phyloP scores from a whole-genome alignment of 2,888 invertebrate species.

The Rhagonycha fulva region DNA sequence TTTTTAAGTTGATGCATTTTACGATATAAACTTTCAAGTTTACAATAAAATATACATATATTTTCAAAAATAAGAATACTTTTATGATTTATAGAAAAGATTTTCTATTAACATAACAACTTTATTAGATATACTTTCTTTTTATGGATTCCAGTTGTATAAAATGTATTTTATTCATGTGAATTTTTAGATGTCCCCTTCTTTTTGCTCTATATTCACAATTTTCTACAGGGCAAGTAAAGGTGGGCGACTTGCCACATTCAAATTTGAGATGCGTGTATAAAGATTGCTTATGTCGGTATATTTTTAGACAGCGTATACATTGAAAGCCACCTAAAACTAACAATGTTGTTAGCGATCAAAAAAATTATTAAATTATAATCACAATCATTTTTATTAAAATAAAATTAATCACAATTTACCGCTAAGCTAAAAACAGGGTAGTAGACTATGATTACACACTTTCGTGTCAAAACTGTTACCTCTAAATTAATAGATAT shows the following conservation, averaged over 20 bases:
- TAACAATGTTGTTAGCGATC: neutral
- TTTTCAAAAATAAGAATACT: neutral
- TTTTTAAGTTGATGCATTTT: neutral
- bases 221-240: constrained; percentile 11
- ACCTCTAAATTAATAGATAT: too few species aligned
- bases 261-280: constrained; percentile 57
- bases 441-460: too few species aligned
- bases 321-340: constrained; percentile 41
- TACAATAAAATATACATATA: neutral
- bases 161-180: constrained; percentile 19
- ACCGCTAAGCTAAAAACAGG: too few species aligned
- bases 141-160: neutral
- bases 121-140: neutral
- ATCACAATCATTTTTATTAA: neutral
- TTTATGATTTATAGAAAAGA: neutral
- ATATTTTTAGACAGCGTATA: constrained; percentile 26
- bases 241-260: constrained; percentile 59
- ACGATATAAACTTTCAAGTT: neutral
- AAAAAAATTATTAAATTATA: neutral
- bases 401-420: neutral
- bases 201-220: constrained; percentile 15
- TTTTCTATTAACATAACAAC: neutral
- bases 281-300: constrained; percentile 21
- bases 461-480: too few species aligned
- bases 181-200: constrained; percentile 14